Percentiles rank a stretch among this genome's conserved stretches.
These are phyloP conservation scores for Ascaphus truei DNA, from an alignment of 2,113 vertebrate species.

Conservation along the genomic window DNA sequence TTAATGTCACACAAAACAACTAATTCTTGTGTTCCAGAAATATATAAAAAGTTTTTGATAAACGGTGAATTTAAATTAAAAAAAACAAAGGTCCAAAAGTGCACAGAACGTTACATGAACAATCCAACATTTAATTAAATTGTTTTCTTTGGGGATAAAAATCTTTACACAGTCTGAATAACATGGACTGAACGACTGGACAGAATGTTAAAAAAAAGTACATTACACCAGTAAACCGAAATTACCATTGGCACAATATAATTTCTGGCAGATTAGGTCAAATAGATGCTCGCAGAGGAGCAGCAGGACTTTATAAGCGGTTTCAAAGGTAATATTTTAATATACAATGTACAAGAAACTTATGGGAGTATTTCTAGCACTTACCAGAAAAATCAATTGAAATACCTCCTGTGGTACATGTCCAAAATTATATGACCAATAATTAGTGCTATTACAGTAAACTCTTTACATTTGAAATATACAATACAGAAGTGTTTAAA, in stretches of 20 bases:
- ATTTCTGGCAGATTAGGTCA: slow-evolving; percentile 8
- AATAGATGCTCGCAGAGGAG: background rate
- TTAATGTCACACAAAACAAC: background rate
- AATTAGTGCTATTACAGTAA: background rate
- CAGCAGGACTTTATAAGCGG: background rate
- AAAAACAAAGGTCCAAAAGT: background rate
- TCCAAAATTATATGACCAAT: background rate
- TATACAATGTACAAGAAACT: slow-evolving; percentile 2
- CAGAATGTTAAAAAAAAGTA: background rate
- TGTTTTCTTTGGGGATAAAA: background rate
- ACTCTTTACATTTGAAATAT: too few species aligned
- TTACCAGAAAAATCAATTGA: slow-evolving; percentile 3
- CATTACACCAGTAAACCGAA: slow-evolving; percentile 1
- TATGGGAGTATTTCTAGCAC: background rate
- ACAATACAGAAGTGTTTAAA: too few species aligned
- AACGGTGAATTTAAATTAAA: too few species aligned
- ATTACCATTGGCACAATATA: background rate
- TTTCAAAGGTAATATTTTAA: background rate
- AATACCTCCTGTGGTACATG: background rate
- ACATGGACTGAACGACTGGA: background rate
- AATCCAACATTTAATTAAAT: background rate
- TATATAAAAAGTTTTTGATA: background rate
- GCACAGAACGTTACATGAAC: background rate
- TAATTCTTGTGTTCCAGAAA: background rate
- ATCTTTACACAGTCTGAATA: background rate